These are phyloP conservation scores for Machimus rusticus DNA, from an alignment of 2,888 invertebrate genomes.

Conservation along the genomic window DNA sequence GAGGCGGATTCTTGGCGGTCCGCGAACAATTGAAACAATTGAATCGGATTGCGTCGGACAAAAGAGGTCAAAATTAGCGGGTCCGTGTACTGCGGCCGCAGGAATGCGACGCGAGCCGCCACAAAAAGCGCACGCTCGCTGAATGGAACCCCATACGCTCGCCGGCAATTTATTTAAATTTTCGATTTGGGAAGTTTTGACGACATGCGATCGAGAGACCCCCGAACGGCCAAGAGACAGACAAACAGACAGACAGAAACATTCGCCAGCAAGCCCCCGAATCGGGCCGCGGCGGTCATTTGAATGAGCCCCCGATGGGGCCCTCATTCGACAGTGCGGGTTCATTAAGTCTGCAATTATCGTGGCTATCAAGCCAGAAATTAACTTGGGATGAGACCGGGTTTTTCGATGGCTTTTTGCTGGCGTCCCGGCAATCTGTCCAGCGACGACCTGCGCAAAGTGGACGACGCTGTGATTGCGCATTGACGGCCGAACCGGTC, in stretches of 20 bases:
- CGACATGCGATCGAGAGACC: slow-evolving; percentile 33
- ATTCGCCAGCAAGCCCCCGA: background rate
- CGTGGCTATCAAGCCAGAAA: slow-evolving; percentile 27
- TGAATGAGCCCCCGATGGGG: background rate
- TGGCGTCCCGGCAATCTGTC: slow-evolving; percentile 8
- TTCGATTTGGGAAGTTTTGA: slow-evolving; percentile 40
- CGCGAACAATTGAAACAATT: slow-evolving; percentile 37
- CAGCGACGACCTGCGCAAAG: background rate
- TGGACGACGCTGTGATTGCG: background rate
- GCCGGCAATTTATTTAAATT: slow-evolving; percentile 46
- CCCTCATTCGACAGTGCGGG: background rate
- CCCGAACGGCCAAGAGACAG: background rate
- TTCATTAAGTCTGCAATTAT: slow-evolving; percentile 40
- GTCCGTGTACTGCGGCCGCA: slow-evolving; percentile 5
- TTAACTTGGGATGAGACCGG: slow-evolving; percentile 26
- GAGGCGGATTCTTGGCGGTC: background rate
- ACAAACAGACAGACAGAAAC: slow-evolving; percentile 13
- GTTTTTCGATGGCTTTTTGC: slow-evolving; percentile 19
- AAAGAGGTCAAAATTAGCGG: slow-evolving; percentile 38
- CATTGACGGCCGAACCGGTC: background rate
- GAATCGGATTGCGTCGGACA: slow-evolving; percentile 9
- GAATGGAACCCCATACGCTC: background rate
- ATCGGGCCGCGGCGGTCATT: slow-evolving; percentile 2
- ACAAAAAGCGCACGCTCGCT: background rate
- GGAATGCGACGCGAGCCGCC: slow-evolving; percentile 26